Percentiles rank a stretch among this genome's conserved stretches.
These are phyloP conservation scores for Lottia gigantea DNA, from an alignment of 2,888 invertebrate genomes.

Conservation along the genomic window DNA sequence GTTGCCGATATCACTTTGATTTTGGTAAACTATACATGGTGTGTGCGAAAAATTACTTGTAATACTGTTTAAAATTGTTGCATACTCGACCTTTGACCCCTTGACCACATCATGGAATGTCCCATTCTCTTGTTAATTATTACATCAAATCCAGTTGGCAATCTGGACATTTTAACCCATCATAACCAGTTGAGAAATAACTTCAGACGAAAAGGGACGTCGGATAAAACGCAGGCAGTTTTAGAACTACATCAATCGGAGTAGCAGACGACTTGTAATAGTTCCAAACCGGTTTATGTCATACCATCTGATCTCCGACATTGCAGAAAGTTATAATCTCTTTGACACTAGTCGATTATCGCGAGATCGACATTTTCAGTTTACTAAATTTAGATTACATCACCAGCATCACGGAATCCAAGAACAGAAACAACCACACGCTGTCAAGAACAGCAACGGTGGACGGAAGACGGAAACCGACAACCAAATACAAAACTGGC, in stretches of 20 bases:
- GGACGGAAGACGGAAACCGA: no score
- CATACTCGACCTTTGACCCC: neutral
- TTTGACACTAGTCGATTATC: no score
- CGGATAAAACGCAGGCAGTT: neutral
- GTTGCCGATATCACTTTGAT: no score
- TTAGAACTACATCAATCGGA: slow-evolving; percentile 1
- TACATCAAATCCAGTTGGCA: slow-evolving; percentile 1
- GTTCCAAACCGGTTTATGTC: neutral
- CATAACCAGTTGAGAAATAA: neutral
- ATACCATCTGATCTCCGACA: neutral
- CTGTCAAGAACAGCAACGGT: neutral
- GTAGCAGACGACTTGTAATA: slow-evolving; percentile 6
- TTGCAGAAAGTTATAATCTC: no score
- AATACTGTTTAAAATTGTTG: no score
- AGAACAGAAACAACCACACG: neutral
- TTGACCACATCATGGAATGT: neutral
- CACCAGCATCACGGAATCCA: neutral
- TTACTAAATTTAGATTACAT: neutral
- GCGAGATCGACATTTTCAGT: no score
- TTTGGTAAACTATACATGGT: neutral
- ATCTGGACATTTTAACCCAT: neutral
- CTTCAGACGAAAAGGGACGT: neutral
- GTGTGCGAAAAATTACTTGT: no score
- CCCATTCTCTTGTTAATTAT: slow-evolving; percentile 8
- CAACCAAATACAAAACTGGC: no score